These are phyloP conservation scores for Muscicapa comitata DNA, from an alignment of 2,797 vertebrate species.

Conservation along the genomic window DNA sequence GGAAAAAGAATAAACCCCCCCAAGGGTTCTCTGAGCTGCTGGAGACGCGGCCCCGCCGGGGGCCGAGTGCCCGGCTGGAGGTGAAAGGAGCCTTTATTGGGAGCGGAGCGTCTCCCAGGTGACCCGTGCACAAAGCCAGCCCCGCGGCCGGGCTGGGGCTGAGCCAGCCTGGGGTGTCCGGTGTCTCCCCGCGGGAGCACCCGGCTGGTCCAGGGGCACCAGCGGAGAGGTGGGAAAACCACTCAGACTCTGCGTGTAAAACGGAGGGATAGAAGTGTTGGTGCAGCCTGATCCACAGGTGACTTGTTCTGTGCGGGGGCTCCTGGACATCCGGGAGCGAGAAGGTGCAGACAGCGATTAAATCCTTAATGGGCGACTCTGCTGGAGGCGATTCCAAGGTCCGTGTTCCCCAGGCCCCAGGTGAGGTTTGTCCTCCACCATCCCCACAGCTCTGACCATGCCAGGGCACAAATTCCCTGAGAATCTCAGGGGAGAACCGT, in stretches of 20 bases:
- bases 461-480: accelerated
- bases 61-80: not conserved
- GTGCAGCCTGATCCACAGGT: accelerated
- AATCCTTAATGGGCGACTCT: not conserved
- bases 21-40: not conserved
- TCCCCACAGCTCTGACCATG: accelerated
- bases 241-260: accelerated
- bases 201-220: not conserved
- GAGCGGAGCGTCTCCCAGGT: slow-evolving; percentile 1
- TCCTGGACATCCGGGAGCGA: not conserved
- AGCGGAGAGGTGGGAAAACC: not conserved
- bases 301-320: not conserved
- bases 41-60: not conserved
- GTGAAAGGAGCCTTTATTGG: slow-evolving; percentile 13
- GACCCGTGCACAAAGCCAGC: slow-evolving; percentile 26
- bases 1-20: not conserved
- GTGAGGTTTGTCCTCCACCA: not conserved
- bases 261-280: accelerated
- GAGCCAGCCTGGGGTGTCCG: not conserved
- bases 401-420: not conserved
- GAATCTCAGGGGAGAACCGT: accelerated
- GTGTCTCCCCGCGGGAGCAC: not conserved
- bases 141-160: not conserved
- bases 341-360: not conserved
- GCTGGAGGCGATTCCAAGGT: not conserved